A percentile compares a stretch with the other conserved stretches of the same genome.
These are phyloP conservation scores for Suricata suricatta DNA, from an alignment of 2,113 vertebrate species.

Conservation along the genomic window DNA sequence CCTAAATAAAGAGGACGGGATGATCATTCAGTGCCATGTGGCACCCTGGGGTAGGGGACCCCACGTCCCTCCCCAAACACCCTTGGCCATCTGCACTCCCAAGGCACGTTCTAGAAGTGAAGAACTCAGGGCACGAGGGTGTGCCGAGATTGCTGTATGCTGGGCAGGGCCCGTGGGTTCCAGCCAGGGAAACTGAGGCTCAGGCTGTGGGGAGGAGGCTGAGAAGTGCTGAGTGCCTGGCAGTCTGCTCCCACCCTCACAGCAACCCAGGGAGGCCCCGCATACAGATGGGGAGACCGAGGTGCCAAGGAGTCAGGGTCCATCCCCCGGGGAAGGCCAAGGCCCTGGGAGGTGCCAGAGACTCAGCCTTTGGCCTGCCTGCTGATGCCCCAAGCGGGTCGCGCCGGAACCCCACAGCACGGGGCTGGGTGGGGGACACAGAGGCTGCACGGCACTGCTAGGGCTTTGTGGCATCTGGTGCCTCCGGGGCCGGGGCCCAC, in stretches of 20 bases:
- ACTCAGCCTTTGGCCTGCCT: background rate
- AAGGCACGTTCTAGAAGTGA: background rate
- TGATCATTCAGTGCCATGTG: background rate
- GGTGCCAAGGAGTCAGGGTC: background rate
- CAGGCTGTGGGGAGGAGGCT: background rate
- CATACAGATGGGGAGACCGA: background rate
- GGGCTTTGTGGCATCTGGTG: background rate
- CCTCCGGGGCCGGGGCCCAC: background rate
- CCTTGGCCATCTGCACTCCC: background rate
- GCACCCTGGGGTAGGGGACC: background rate
- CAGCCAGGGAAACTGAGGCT: background rate
- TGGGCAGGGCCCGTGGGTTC: background rate
- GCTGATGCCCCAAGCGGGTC: background rate
- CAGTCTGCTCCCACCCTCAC: background rate
- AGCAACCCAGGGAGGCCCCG: background rate
- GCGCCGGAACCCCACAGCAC: rapidly evolving
- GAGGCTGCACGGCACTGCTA: background rate
- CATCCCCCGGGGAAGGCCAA: background rate
- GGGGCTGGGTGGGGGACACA: rapidly evolving
- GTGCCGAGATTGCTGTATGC: background rate
- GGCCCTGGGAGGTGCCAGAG: background rate
- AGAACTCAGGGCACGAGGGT: rapidly evolving
- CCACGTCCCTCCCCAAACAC: background rate
- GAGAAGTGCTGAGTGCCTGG: background rate
- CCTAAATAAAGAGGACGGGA: background rate